These are phyloP conservation scores for Brachionus paranguensis DNA, from an alignment of 1,140 invertebrate species.

Conservation along the genomic window DNA sequence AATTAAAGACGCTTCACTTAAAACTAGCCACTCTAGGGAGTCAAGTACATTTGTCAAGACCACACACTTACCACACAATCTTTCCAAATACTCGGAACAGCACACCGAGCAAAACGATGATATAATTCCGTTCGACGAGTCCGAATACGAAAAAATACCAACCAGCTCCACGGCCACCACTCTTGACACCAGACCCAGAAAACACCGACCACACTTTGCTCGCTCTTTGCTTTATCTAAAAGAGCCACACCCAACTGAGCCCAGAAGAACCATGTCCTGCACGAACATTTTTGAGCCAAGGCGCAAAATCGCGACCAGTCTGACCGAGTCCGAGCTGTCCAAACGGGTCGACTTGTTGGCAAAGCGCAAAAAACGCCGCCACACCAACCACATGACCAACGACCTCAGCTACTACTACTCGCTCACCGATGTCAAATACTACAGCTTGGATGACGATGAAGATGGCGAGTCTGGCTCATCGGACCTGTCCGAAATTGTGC, in stretches of 20 bases:
- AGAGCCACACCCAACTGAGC: background rate
- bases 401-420: constrained; percentile 37
- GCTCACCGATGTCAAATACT: constrained; percentile 21
- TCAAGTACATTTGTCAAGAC: background rate
- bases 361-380: background rate
- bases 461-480: background rate
- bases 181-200: background rate
- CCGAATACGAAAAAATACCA: constrained; percentile 42
- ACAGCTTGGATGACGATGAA: constrained; percentile 24
- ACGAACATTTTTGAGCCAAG: background rate
- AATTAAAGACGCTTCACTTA: background rate
- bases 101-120: background rate
- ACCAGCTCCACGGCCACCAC: background rate
- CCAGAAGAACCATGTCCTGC: background rate
- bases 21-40: background rate
- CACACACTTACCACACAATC: background rate
- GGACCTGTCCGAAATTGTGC: background rate
- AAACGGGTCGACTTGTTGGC: background rate
- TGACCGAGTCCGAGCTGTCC: constrained; percentile 14
- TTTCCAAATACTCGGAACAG: background rate
- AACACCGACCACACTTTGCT: background rate
- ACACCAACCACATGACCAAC: background rate
- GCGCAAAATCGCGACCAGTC: constrained; percentile 7
- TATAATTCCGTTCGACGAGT: constrained; percentile 41
- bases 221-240: background rate